Conservation (phyloP, 2,888 invertebrate species). For the Notodonta dromedarius region DNA sequence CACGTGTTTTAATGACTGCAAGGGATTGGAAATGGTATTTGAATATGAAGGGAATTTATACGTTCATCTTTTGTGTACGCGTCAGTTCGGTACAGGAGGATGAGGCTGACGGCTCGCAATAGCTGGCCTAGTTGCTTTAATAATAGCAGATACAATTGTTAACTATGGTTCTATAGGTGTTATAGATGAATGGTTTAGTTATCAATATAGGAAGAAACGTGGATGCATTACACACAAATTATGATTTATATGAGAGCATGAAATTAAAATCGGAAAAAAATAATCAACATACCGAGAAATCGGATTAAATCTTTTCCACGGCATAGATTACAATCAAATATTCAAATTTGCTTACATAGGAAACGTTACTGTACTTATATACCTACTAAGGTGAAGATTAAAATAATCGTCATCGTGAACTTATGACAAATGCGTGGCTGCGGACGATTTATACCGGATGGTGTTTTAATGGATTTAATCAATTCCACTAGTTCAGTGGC, state of each 20-base stretch:
- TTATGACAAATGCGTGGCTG: constrained; percentile 65
- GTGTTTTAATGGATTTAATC: constrained; percentile 68
- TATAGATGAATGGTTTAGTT: not conserved
- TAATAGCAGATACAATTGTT: not conserved
- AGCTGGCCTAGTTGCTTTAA: constrained; percentile 10
- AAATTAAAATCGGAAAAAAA: constrained; percentile 15
- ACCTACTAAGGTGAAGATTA: constrained; percentile 37
- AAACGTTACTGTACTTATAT: constrained; percentile 33
- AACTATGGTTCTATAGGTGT: not conserved
- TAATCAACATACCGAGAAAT: constrained; percentile 24
- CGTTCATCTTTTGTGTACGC: constrained; percentile 28
- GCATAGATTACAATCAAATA: constrained; percentile 75
- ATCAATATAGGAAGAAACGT: not conserved
- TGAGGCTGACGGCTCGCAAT: constrained; percentile 14
- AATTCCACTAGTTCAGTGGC: constrained; percentile 50
- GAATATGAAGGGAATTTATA: constrained; percentile 47
- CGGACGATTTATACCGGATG: constrained; percentile 59
- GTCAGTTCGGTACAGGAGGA: constrained; percentile 21
- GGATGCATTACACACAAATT: not conserved
- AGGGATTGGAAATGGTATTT: constrained; percentile 48
- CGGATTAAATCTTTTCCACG: constrained; percentile 50
- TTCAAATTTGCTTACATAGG: constrained; percentile 61
- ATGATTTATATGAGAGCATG: constrained; percentile 1
- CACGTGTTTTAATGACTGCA: constrained; percentile 57
- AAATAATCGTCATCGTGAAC: constrained; percentile 46